A percentile compares a stretch with the other conserved stretches of the same genome.
phyloP scores from a whole-genome alignment of 2,113 vertebrate species.

The Triplophysa dalaica region DNA sequence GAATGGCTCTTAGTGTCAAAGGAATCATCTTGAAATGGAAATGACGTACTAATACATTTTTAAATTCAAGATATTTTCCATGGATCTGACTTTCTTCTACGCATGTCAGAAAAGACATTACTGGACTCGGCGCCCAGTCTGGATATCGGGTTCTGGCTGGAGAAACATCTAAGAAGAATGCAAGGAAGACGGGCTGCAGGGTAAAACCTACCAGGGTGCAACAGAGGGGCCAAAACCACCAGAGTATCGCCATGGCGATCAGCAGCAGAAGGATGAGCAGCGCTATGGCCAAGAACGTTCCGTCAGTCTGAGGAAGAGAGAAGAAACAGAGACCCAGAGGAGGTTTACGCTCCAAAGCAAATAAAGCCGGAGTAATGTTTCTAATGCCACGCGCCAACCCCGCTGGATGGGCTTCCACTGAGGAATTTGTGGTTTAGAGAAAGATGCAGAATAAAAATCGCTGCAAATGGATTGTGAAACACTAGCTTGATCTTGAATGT shows the following conservation, averaged over 20 bases:
- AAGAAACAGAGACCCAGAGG: slow-evolving; percentile 33
- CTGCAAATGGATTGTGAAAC: background rate
- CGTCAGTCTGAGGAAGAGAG: slow-evolving; percentile 79
- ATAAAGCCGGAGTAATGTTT: slow-evolving; percentile 1
- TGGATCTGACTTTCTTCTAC: background rate
- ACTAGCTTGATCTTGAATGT: background rate
- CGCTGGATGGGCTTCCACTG: slow-evolving; percentile 23
- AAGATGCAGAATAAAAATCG: background rate
- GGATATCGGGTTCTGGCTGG: background rate
- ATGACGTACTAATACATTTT: background rate
- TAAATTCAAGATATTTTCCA: background rate
- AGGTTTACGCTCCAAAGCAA: slow-evolving; percentile 9
- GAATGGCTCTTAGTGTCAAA: background rate
- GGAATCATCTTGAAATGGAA: background rate
- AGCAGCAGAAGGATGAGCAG: slow-evolving; percentile 91
- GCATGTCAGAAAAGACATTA: background rate
- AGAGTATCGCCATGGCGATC: slow-evolving; percentile 84
- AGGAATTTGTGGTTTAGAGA: background rate
- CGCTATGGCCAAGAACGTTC: slow-evolving; percentile 89
- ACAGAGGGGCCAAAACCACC: slow-evolving; percentile 99
- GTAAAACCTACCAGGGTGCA: slow-evolving; percentile 89
- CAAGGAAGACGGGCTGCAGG: background rate
- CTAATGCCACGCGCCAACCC: background rate
- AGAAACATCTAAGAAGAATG: background rate
- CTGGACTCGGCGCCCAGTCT: background rate